Evolutionary conservation across 2,113 vertebrate species (phyloP).

Genomic region (Macrotus californicus): DNA sequence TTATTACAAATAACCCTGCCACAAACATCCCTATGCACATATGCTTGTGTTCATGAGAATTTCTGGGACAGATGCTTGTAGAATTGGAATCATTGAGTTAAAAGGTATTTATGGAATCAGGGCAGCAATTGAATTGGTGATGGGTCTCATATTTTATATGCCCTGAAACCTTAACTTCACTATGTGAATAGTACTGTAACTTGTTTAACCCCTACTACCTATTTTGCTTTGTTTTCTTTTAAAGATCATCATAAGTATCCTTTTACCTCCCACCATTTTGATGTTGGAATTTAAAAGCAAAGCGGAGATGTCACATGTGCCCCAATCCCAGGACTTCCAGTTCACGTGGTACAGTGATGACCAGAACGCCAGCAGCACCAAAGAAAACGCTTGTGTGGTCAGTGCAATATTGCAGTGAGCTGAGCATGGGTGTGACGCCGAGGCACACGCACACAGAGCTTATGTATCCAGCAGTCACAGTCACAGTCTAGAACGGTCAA

Average conservation of each 20-base stretch:
- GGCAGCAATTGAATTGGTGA: neutral
- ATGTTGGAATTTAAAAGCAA: constrained; percentile 97
- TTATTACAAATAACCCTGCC: neutral
- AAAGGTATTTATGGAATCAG: neutral
- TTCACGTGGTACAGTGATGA: constrained; percentile 84
- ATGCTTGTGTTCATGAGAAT: neutral
- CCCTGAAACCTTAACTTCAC: neutral
- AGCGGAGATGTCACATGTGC: constrained; percentile 98
- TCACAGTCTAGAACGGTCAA: neutral
- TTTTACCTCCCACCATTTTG: constrained; percentile 91
- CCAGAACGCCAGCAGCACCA: constrained; percentile 62
- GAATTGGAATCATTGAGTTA: neutral
- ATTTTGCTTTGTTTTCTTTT: constrained; percentile 47
- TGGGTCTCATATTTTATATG: neutral
- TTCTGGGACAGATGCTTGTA: neutral
- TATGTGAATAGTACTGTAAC: neutral
- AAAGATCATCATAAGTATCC: constrained; percentile 92
- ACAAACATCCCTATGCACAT: neutral
- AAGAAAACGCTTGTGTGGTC: constrained; percentile 70
- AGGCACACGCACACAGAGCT: neutral
- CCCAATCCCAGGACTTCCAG: constrained; percentile 90
- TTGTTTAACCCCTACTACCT: neutral
- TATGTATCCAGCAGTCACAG: neutral
- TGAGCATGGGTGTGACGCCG: neutral
- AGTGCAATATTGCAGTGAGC: constrained; percentile 38